Conservation (phyloP, 2,888 invertebrate genomes). For the Tachystola acroxantha region DNA sequence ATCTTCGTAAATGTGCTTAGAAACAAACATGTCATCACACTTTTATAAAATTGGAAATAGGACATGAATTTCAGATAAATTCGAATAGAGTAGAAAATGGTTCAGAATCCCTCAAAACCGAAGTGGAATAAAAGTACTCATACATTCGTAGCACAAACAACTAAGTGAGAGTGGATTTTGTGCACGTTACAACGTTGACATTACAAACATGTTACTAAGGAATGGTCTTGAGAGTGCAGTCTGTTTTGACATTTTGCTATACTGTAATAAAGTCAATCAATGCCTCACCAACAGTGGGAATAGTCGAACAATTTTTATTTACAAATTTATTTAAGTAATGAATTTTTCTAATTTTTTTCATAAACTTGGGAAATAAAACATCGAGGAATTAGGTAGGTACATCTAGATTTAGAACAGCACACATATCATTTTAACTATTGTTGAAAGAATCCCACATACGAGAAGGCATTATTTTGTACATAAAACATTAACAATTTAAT, state of each 20-base stretch:
- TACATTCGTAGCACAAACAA: constrained; percentile 15
- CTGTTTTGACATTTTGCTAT: constrained; percentile 20
- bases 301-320: constrained; percentile 11
- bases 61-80: background rate
- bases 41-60: no score
- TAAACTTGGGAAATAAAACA: background rate
- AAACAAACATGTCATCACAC: no score
- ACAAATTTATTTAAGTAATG: constrained; percentile 5
- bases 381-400: background rate
- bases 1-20: background rate
- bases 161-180: constrained; percentile 34
- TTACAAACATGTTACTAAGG: constrained; percentile 31
- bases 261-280: constrained; percentile 19
- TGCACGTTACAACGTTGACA: constrained; percentile 43
- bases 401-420: background rate
- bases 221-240: constrained; percentile 32
- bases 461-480: constrained; percentile 23
- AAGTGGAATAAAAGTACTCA: background rate
- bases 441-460: constrained; percentile 13
- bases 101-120: background rate
- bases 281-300: constrained; percentile 15
- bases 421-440: constrained; percentile 3
- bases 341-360: no score
- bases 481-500: constrained; percentile 19
- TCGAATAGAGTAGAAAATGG: no score